Conservation (phyloP, 2,113 vertebrate genomes). For the Micronycteris hirsuta region DNA sequence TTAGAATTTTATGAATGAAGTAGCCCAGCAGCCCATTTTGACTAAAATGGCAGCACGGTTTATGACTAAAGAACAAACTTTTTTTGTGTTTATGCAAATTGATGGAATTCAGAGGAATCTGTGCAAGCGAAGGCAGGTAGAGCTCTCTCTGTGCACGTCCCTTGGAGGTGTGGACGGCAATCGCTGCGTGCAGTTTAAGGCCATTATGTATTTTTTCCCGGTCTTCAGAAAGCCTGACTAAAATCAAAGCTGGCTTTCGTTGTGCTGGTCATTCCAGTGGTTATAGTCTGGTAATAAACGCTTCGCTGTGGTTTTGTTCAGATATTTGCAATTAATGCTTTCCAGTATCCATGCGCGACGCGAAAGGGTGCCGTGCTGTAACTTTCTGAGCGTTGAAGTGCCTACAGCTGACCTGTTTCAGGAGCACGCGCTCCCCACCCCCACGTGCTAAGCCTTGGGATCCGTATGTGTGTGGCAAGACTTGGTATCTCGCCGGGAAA, state of each 20-base stretch:
- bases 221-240: slow-evolving; percentile 19
- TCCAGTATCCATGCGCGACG: background rate
- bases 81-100: background rate
- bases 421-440: background rate
- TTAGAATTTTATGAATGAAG: background rate
- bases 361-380: background rate
- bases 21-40: background rate
- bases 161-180: background rate
- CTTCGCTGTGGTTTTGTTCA: background rate
- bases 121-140: background rate
- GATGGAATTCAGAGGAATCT: background rate
- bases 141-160: background rate
- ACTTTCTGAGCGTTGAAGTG: background rate
- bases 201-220: background rate
- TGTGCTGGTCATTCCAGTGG: background rate
- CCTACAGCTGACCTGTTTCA: background rate
- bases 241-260: slow-evolving; percentile 22
- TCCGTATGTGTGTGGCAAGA: background rate
- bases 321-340: background rate
- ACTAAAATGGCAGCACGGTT: background rate
- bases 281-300: background rate
- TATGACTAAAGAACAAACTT: background rate
- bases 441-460: background rate
- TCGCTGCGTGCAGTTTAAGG: slow-evolving; percentile 22
- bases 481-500: background rate